Evolutionary conservation across 2,797 vertebrate genomes (phyloP).

Genomic region (Saguinus oedipus): DNA sequence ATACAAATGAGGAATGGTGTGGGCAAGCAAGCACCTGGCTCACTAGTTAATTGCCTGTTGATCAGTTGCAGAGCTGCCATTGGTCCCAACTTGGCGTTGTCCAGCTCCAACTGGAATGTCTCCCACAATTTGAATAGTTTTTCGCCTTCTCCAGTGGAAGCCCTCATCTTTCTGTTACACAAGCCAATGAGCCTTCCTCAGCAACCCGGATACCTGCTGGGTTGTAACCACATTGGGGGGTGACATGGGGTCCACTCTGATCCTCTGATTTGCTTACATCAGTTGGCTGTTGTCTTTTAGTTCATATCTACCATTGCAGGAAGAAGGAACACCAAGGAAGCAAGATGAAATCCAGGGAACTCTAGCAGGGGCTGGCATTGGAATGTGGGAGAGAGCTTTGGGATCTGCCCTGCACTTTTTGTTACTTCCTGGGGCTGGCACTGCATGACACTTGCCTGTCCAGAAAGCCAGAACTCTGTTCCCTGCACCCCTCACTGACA

Average conservation of each 20-base stretch:
- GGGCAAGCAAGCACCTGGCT: neutral
- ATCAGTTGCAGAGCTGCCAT: too few relatives aligned
- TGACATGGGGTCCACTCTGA: neutral
- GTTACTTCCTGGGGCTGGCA: too few relatives aligned
- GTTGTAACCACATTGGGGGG: too few relatives aligned
- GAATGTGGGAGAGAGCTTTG: neutral
- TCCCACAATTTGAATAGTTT: neutral
- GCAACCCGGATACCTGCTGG: neutral
- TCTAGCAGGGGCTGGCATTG: neutral
- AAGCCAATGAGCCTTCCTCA: neutral
- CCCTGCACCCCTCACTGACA: rapidly evolving
- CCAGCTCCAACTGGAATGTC: rapidly evolving
- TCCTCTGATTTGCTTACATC: neutral
- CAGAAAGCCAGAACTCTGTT: neutral
- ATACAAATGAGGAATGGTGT: neutral
- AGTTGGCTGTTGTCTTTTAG: neutral
- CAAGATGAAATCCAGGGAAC: rapidly evolving
- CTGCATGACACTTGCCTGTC: neutral
- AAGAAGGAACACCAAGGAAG: neutral
- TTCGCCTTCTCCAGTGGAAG: neutral
- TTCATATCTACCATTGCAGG: neutral
- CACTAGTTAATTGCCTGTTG: rapidly evolving
- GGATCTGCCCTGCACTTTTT: neutral
- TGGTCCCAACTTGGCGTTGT: neutral
- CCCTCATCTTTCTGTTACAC: neutral